Evolutionary conservation across 2,113 vertebrate species (phyloP).

Genomic region (Dunckerocampus dactyliophorus): DNA sequence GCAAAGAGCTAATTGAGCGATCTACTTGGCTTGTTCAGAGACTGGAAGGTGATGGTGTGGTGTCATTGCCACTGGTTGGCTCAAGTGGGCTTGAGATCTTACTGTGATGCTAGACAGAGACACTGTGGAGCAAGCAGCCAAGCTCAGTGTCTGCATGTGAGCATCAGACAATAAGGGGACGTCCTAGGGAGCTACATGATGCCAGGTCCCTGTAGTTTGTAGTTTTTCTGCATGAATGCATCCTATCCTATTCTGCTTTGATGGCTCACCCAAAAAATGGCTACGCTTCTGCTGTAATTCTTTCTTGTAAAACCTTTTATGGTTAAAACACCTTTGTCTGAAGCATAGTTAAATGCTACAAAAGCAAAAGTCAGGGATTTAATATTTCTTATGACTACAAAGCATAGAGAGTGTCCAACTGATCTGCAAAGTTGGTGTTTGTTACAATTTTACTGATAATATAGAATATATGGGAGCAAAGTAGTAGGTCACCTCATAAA

Average conservation of each 20-base stretch:
- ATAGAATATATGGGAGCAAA: too few relatives aligned
- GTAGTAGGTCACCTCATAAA: too few relatives aligned
- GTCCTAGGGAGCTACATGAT: slow-evolving; percentile 13
- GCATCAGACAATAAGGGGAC: slow-evolving; percentile 41
- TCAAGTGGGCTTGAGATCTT: slow-evolving; percentile 51
- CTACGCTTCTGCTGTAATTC: too few relatives aligned
- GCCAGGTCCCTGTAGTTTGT: slow-evolving; percentile 23
- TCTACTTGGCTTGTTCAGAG: slow-evolving; percentile 24
- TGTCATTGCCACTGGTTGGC: slow-evolving; percentile 40
- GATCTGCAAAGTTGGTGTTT: too few relatives aligned
- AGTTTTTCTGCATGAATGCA: slow-evolving; percentile 30
- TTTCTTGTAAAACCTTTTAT: too few relatives aligned
- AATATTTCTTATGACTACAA: too few relatives aligned
- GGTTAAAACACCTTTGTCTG: too few relatives aligned
- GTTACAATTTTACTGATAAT: too few relatives aligned
- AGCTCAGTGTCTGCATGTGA: slow-evolving; percentile 59
- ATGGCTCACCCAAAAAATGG: too few relatives aligned
- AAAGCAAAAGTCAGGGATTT: too few relatives aligned
- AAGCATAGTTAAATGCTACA: too few relatives aligned
- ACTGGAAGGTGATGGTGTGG: slow-evolving; percentile 48
- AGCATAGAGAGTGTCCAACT: too few relatives aligned
- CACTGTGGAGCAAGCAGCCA: slow-evolving; percentile 58
- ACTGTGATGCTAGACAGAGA: slow-evolving; percentile 66
- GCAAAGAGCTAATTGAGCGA: slow-evolving; percentile 30
- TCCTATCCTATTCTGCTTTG: slow-evolving; percentile 10